phyloP scores from a whole-genome alignment of 1,140 invertebrate genomes.

The Papilio glaucus region DNA sequence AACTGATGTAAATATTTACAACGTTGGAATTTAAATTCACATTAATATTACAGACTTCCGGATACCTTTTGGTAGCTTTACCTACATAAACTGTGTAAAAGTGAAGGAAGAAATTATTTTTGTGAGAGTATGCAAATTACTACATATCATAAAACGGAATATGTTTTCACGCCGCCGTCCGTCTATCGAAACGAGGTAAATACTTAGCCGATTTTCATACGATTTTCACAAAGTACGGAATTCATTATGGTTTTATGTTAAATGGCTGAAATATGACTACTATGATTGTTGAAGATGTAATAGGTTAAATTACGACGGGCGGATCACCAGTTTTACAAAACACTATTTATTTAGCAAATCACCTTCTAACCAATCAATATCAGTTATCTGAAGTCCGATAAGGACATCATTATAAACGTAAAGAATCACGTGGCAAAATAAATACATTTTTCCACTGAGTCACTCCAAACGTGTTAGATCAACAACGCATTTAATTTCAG shows the following conservation, averaged over 20 bases:
- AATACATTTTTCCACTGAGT: conserved; percentile 28
- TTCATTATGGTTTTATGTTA: too few relatives aligned
- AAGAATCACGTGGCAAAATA: conserved; percentile 16
- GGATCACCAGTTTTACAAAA: background rate
- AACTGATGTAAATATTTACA: conserved; percentile 42
- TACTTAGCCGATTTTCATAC: too few relatives aligned
- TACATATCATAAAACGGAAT: too few relatives aligned
- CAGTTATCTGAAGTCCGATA: conserved; percentile 5
- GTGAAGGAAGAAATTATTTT: background rate
- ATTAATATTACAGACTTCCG: background rate
- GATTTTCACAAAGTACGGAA: too few relatives aligned
- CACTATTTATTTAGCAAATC: background rate
- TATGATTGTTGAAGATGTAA: too few relatives aligned
- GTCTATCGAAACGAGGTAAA: too few relatives aligned
- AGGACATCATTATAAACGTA: background rate
- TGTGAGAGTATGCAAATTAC: too few relatives aligned
- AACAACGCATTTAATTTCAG: conserved; percentile 1
- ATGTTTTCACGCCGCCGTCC: too few relatives aligned
- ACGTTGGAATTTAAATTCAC: background rate
- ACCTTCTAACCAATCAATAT: background rate
- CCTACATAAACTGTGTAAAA: background rate
- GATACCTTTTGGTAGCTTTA: background rate
- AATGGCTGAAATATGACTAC: too few relatives aligned
- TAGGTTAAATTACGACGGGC: too few relatives aligned
- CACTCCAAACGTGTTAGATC: conserved; percentile 29